These are phyloP conservation scores for Mesorhabditis sp. DNA, from an alignment of 2,888 invertebrate genomes.

Conservation along the genomic window DNA sequence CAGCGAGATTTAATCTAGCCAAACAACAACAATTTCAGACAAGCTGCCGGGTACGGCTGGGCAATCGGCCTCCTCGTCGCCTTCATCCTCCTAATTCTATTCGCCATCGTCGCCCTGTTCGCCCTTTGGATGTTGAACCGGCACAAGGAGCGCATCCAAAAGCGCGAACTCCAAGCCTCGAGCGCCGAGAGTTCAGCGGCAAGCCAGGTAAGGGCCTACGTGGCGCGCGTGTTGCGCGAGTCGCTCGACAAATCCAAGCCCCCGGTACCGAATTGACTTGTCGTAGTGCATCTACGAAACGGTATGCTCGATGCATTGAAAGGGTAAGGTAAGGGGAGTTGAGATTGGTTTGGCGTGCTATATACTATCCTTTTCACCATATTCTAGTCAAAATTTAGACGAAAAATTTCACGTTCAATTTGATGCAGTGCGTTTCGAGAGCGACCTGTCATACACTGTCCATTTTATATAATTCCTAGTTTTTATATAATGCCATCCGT, in stretches of 20 bases:
- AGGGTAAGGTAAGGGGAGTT: neutral
- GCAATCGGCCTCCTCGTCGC: constrained; percentile 45
- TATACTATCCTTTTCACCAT: neutral
- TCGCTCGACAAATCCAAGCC: neutral
- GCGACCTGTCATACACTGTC: no score
- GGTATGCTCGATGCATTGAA: neutral
- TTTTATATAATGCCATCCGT: neutral
- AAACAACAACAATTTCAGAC: constrained; percentile 16
- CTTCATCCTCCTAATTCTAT: constrained; percentile 39
- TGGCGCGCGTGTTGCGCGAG: neutral
- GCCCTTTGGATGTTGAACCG: constrained; percentile 32
- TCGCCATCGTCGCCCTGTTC: constrained; percentile 30
- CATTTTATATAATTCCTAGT: neutral
- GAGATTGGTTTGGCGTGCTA: neutral
- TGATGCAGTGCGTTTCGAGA: no score
- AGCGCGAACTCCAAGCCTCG: constrained; percentile 28
- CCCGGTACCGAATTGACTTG: neutral
- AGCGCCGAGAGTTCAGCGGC: constrained; percentile 28
- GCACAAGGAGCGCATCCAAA: constrained; percentile 33
- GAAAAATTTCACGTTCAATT: no score
- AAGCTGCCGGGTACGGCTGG: constrained; percentile 44
- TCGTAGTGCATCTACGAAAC: constrained; percentile 2
- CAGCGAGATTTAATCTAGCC: neutral
- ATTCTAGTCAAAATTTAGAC: neutral
- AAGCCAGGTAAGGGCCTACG: constrained; percentile 18